Percentiles rank a stretch among this genome's conserved stretches.
Evolutionary conservation across 2,797 vertebrate species (phyloP).

Genomic region (Hemibagrus guttatus): DNA sequence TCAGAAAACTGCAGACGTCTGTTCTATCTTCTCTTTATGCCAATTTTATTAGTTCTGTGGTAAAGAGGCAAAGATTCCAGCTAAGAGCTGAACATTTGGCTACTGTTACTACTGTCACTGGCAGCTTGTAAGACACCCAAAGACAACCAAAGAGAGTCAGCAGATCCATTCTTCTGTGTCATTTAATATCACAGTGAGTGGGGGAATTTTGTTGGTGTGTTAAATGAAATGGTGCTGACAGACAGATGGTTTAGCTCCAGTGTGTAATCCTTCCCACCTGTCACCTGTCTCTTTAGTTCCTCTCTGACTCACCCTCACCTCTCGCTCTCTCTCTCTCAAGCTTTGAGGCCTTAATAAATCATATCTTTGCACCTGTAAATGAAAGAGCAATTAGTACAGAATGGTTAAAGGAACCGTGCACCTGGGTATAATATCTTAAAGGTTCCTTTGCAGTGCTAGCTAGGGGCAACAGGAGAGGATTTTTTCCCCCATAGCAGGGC

Average conservation of each 20-base stretch:
- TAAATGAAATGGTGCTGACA: conserved; percentile 47
- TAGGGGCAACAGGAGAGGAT: neutral
- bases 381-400: conserved; percentile 21
- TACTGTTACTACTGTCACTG: neutral
- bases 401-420: conserved; percentile 4
- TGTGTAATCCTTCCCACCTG: conserved; percentile 47
- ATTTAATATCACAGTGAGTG: conserved; percentile 39
- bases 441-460: neutral
- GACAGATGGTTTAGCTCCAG: conserved; percentile 44
- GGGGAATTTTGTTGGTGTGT: conserved; percentile 35
- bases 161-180: conserved; percentile 25
- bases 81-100: conserved; percentile 17
- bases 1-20: conserved; percentile 1
- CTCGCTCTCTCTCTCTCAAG: neutral
- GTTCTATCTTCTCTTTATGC: neutral
- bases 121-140: conserved; percentile 14
- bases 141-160: conserved; percentile 28
- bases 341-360: conserved; percentile 25
- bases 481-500: neutral
- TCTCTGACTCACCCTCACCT: conserved; percentile 22
- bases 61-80: conserved; percentile 2
- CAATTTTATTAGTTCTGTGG: neutral
- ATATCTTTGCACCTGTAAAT: conserved; percentile 30
- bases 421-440: conserved; percentile 22
- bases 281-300: conserved; percentile 42